Conservation (phyloP, 2,888 invertebrate genomes). For the Plagodis dolabraria region DNA sequence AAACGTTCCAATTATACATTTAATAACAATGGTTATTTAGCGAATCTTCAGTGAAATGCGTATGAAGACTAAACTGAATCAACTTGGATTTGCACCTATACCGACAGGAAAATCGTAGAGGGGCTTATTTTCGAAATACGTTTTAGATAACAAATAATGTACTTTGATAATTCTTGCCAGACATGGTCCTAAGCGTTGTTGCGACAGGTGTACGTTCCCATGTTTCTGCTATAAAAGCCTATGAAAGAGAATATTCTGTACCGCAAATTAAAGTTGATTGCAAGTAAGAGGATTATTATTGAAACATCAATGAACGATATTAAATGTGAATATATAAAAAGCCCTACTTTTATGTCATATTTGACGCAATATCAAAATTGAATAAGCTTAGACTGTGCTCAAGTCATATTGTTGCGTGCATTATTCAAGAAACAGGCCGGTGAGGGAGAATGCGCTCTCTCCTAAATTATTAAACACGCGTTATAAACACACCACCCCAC, state of each 20-base stretch:
- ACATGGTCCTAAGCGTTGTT: constrained; percentile 55
- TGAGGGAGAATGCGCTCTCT: constrained; percentile 66
- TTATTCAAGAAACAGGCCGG: constrained; percentile 73
- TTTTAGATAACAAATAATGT: constrained; percentile 39
- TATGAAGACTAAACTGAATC: constrained; percentile 5
- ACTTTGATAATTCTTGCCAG: constrained; percentile 53
- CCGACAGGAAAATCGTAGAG: too few species aligned
- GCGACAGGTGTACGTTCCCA: constrained; percentile 70
- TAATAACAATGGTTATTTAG: constrained; percentile 6
- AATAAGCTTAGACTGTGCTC: constrained; percentile 61
- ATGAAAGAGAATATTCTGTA: constrained; percentile 54
- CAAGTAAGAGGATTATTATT: constrained; percentile 58
- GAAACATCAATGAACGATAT: constrained; percentile 45
- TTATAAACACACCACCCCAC: constrained; percentile 76
- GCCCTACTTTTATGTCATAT: constrained; percentile 3
- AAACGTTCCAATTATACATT: constrained; percentile 16
- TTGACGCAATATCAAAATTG: constrained; percentile 48
- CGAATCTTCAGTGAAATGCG: constrained; percentile 11
- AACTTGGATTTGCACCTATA: neutral
- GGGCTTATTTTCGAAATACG: too few species aligned
- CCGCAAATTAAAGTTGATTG: constrained; percentile 59
- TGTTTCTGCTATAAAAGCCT: constrained; percentile 60
- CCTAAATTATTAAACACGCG: constrained; percentile 82
- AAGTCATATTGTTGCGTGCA: constrained; percentile 77
- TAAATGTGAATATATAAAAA: constrained; percentile 35